Evolutionary conservation across 2,888 invertebrate species (phyloP), one percentile per base, ranked within the genome.

Genomic region (Drosophila meridionalis): DNA sequence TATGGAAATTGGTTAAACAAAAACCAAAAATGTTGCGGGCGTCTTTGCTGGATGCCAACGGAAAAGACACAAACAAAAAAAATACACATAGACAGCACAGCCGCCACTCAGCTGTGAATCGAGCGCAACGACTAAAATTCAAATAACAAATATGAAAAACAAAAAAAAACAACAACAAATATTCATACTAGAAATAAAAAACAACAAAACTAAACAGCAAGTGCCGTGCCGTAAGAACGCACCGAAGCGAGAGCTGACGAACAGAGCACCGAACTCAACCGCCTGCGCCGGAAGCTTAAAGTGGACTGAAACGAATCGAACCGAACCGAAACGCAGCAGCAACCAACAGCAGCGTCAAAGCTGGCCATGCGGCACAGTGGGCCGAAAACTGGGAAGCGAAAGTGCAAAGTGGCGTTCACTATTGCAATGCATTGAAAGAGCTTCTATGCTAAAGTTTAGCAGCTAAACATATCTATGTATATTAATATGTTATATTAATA

Each of bases 261-360:
- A 65, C 72, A 64, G 55, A 56, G 70, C 55, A 55, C 20, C 70
- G 63, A 80, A 76, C 64, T 71, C 78, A 78, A 87, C 90, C 87
- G 86, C 78, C 77, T 81, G 78, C 89, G 85, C 88, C 91, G 91
- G 85, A 88, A 92, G 91, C 90, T 89, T 80, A 90, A 90, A 83
- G 70, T 81, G 76, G 85, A 91, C 90, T 85, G 83, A 85, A 80
- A 83, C 83, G 80, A 78, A 80, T 77, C 80, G 82, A 82, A 82
- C 67, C 65, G 71, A 82, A 76, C 67, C 73, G 62, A 73, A 82
- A 73, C 78, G 71, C 73, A 78, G 61, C 73, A 81, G 70, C 58
- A 45, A 34, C 58, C 47, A 50, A 36, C 48, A 20, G 62, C 71
- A 63, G 56, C 71, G 43, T n/a, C 68, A 75, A 79, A 78, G 78